Base-by-base conservation (phyloP, 1,140 invertebrate genomes). In the Bombyx mandarina region DNA sequence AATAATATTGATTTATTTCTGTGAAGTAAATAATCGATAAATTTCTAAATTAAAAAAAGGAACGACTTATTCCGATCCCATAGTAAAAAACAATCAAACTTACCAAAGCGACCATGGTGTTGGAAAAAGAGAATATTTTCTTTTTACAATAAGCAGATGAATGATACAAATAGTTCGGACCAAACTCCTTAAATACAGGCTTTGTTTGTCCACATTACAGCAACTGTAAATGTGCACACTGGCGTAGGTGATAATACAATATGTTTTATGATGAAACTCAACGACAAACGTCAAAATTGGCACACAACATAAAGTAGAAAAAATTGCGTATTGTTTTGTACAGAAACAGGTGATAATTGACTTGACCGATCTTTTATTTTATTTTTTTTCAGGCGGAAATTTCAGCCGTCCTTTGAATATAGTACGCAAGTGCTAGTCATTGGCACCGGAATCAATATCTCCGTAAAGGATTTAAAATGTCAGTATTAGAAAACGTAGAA, bases 151-250 rank as follows among this genome's bases (percentile, higher is more conserved):
- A 35, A 35, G 43, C 52, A 59, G 54, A 55, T 62, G 54, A 83
- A 65, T 83, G 74, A 66, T 73, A 64, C 26, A 57, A 50, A 56
- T 43, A 18, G 26, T 45, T 52, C 56, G 62, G 44, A 56, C 52
- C 65, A 35, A 35, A 35, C 63, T 52, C 66, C 73, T 85, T 85
- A 85, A 82, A 85, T 85, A 85, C 73, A 63, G 53, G 55, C 10
- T 62, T 64, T 79, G 70, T 80, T 79, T 78, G 73, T 67, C 67
- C 55, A 79, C 66, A 67, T 77, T 74, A 72, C 73, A 75, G 59
- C 67, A 73, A 70, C 58, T 74, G 69, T 45, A 62, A 57, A 72
- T 62, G 74, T 64, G 65, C 62, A 58, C 63, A 60, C 52, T 50
- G 63, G 62, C 58, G 45, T 26, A 81, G 67, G 78, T 81, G 80